Percentiles rank a stretch among this genome's conserved stretches.
Conservation (phyloP, 2,888 invertebrate genomes). For the Onthophagus sagittarius region DNA sequence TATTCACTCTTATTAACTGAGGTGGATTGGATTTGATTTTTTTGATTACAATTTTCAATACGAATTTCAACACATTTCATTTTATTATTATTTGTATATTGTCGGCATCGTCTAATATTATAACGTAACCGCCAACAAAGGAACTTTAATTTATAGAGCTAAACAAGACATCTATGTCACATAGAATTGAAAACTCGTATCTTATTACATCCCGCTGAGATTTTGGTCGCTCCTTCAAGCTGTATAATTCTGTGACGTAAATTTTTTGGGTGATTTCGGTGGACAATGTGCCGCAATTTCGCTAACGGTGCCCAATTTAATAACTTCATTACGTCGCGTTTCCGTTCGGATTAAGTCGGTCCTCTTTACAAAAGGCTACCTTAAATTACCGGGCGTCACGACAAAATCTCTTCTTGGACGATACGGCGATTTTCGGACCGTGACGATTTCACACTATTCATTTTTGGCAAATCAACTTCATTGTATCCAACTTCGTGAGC, state of each 20-base stretch:
- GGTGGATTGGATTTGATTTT: neutral
- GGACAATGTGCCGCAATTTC: neutral
- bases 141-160: neutral
- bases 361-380: neutral
- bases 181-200: neutral
- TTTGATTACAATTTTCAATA: neutral
- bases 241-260: neutral
- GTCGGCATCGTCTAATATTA: neutral
- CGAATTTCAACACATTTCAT: neutral
- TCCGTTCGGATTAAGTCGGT: neutral
- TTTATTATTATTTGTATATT: neutral
- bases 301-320: neutral
- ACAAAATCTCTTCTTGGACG: neutral
- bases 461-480: neutral
- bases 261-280: neutral
- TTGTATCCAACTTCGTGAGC: neutral
- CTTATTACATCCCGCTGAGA: neutral
- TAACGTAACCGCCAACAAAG: neutral
- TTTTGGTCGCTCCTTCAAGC: neutral
- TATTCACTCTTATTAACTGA: too few relatives aligned
- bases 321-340: neutral
- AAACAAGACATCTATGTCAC: neutral
- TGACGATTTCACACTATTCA: neutral
- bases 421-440: neutral
- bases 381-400: neutral